A percentile compares a stretch with the other conserved stretches of the same genome.
Evolutionary conservation across 2,888 invertebrate genomes (phyloP).

Genomic region (Corbicula japonica): DNA sequence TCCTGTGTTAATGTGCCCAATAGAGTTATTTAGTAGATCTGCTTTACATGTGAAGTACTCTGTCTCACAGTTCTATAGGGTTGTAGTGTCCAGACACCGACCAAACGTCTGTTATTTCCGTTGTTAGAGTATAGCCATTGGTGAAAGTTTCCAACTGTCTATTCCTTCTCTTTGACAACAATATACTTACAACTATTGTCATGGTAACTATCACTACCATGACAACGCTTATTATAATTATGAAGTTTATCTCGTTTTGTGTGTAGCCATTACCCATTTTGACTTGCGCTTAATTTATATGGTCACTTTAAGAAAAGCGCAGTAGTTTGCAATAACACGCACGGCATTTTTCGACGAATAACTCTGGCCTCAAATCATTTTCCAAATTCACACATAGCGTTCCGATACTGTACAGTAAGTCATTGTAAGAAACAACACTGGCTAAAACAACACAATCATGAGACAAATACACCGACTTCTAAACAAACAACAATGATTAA

Average conservation of each 20-base stretch:
- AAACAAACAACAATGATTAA: too few relatives aligned
- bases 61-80: conserved; percentile 38
- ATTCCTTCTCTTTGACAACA: conserved; percentile 49
- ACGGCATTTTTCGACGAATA: too few relatives aligned
- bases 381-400: too few relatives aligned
- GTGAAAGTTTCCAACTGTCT: conserved; percentile 27
- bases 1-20: not conserved
- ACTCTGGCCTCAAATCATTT: too few relatives aligned
- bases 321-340: too few relatives aligned
- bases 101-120: conserved; percentile 59
- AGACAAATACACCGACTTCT: too few relatives aligned
- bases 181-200: conserved; percentile 52
- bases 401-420: too few relatives aligned
- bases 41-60: not conserved
- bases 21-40: not conserved
- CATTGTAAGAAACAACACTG: too few relatives aligned
- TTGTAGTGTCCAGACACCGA: conserved; percentile 63
- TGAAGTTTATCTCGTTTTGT: conserved; percentile 57
- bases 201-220: conserved; percentile 59
- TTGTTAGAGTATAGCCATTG: conserved; percentile 47
- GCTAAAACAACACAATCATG: too few relatives aligned
- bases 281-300: too few relatives aligned
- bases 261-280: conserved; percentile 53
- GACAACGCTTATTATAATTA: conserved; percentile 58
- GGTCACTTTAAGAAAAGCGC: too few relatives aligned